These are phyloP conservation scores for Platygyra sinensis DNA, from an alignment of 64 coral and sea anemone genomes.

Conservation along the genomic window DNA sequence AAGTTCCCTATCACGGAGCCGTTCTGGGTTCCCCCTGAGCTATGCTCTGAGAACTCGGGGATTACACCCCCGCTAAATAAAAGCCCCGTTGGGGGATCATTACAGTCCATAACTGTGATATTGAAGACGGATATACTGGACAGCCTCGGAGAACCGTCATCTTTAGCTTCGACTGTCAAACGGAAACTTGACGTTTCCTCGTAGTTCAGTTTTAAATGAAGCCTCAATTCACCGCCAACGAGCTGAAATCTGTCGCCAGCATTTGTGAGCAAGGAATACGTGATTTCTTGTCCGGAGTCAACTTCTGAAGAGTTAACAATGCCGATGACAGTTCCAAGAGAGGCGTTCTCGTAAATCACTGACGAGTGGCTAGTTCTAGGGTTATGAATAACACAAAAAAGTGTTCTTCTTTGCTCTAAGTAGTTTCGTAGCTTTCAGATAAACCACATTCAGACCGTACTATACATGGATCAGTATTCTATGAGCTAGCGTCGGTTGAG, in stretches of 20 bases:
- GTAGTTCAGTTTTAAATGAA: conserved; percentile 59
- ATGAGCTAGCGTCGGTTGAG: too few species aligned
- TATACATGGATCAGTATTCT: too few species aligned
- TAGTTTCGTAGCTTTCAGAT: too few species aligned
- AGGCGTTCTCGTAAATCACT: conserved; percentile 65
- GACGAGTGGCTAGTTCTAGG: too few species aligned
- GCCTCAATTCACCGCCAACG: conserved; percentile 13
- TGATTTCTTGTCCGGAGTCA: conserved; percentile 53
- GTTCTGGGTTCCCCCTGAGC: conserved; percentile 43
- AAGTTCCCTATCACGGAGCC: conserved; percentile 72
- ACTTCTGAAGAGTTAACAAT: conserved; percentile 66
- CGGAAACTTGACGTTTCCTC: conserved; percentile 23
- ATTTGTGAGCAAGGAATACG: conserved; percentile 59
- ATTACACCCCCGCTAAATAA: conserved; percentile 52
- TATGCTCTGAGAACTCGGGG: conserved; percentile 24
- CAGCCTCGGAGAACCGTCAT: conserved; percentile 63
- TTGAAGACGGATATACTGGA: conserved; percentile 24
- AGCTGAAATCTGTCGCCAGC: conserved; percentile 68
- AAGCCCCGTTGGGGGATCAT: conserved; percentile 59
- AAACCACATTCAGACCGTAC: too few species aligned
- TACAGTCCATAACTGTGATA: conserved; percentile 65
- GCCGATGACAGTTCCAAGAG: conserved; percentile 47
- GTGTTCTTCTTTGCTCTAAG: too few species aligned
- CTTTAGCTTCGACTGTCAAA: conserved; percentile 62
- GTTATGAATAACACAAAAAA: too few species aligned